These are phyloP conservation scores for Pseudomugil tenellus DNA, from an alignment of 2,797 vertebrate genomes.

Conservation along the genomic window DNA sequence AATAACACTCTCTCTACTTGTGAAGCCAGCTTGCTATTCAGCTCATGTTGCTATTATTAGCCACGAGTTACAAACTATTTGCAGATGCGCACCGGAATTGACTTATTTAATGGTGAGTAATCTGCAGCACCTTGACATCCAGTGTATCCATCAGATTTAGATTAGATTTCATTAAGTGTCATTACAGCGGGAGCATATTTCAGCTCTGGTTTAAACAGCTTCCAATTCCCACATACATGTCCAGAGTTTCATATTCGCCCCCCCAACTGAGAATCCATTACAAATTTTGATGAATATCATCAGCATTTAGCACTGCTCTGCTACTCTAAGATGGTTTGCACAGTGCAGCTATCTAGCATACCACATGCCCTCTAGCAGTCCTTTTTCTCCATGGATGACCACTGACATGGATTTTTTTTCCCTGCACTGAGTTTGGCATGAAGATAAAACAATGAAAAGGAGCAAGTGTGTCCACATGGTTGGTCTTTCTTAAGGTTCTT, in stretches of 20 bases:
- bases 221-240: slow-evolving; percentile 21
- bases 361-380: slow-evolving; percentile 1
- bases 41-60: slow-evolving; percentile 15
- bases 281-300: slow-evolving; percentile 59
- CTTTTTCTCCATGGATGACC: slow-evolving; percentile 8
- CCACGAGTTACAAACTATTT: slow-evolving; percentile 11
- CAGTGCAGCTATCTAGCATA: slow-evolving; percentile 32
- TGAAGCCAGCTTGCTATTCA: slow-evolving; percentile 7
- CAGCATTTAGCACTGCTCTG: slow-evolving; percentile 10
- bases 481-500: slow-evolving; percentile 27
- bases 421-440: slow-evolving; percentile 11
- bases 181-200: slow-evolving; percentile 31
- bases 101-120: slow-evolving; percentile 30
- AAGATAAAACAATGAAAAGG: slow-evolving; percentile 53
- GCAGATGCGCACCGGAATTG: slow-evolving; percentile 28
- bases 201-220: slow-evolving; percentile 12
- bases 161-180: slow-evolving; percentile 35
- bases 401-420: slow-evolving; percentile 3
- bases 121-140: slow-evolving; percentile 24
- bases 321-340: slow-evolving; percentile 16
- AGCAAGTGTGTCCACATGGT: slow-evolving; percentile 13
- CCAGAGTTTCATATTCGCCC: slow-evolving; percentile 30
- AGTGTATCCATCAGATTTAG: slow-evolving; percentile 28
- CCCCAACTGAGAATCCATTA: slow-evolving; percentile 54
- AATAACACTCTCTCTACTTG: background rate